These are phyloP conservation scores for Drosophila prolongata DNA, from an alignment of 2,888 invertebrate species.

Conservation along the genomic window DNA sequence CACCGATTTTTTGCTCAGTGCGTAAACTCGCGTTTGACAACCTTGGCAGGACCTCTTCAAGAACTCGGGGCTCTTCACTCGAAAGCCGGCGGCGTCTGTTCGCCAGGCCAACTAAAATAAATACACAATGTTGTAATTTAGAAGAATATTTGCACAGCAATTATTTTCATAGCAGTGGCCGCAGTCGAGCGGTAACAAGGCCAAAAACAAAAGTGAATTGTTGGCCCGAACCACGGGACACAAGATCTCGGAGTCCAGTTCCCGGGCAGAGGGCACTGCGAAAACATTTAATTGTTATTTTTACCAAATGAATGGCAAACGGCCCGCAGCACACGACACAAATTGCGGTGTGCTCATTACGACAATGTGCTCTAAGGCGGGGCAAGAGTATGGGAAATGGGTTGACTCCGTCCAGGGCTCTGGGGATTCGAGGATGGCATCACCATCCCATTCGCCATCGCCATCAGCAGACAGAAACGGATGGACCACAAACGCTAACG, in stretches of 20 bases:
- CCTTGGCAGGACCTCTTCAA: constrained; percentile 36
- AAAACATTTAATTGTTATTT: constrained; percentile 78
- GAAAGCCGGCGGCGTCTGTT: constrained; percentile 38
- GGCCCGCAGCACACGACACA: constrained; percentile 71
- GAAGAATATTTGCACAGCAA: constrained; percentile 73
- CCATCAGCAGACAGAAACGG: constrained; percentile 22
- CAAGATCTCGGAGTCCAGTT: constrained; percentile 34
- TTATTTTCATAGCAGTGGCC: constrained; percentile 65
- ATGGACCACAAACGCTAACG: constrained; percentile 49
- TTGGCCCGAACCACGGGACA: constrained; percentile 55
- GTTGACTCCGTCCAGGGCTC: constrained; percentile 21
- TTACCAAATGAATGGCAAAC: constrained; percentile 78
- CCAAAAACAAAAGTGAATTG: constrained; percentile 73
- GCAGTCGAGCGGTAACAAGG: constrained; percentile 42
- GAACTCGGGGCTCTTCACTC: constrained; percentile 25
- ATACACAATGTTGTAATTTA: constrained; percentile 70
- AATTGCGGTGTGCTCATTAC: constrained; percentile 79
- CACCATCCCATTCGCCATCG: constrained; percentile 19
- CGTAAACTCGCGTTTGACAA: constrained; percentile 13
- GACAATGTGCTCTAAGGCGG: constrained; percentile 55
- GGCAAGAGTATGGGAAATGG: constrained; percentile 6
- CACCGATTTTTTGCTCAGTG: constrained; percentile 12
- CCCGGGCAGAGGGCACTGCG: constrained; percentile 73
- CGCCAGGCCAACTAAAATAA: constrained; percentile 66
- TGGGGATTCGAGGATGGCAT: constrained; percentile 11